Evolutionary conservation across 1,140 invertebrate species (phyloP).

Genomic region (Apis laboriosa): DNA sequence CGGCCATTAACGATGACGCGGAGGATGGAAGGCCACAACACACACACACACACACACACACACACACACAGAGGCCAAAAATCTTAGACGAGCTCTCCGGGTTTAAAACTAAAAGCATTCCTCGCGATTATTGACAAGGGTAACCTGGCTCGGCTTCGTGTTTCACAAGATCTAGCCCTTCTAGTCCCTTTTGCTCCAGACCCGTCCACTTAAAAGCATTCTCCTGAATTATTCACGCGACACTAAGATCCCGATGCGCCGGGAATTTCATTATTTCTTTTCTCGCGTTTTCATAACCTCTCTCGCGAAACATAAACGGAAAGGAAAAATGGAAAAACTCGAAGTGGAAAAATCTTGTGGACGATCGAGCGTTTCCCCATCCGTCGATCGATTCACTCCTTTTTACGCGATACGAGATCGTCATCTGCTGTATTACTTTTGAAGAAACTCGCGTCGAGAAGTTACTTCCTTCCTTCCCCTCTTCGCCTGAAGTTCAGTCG

Average conservation of each 20-base stretch:
- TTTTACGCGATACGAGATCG: too few relatives aligned
- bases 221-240: constrained; percentile 61
- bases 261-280: constrained; percentile 51
- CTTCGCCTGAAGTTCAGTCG: too few relatives aligned
- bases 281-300: constrained; percentile 13
- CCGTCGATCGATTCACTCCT: too few relatives aligned
- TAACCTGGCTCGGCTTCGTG: constrained; percentile 50
- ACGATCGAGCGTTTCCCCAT: too few relatives aligned
- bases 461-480: not conserved
- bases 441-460: not conserved
- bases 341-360: too few relatives aligned
- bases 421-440: too few relatives aligned
- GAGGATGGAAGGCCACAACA: not conserved
- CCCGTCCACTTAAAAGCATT: constrained; percentile 60
- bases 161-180: constrained; percentile 37
- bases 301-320: not conserved
- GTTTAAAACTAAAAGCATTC: constrained; percentile 69
- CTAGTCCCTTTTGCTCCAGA: constrained; percentile 1
- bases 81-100: constrained; percentile 23
- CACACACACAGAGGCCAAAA: constrained; percentile 16
- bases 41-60: not conserved
- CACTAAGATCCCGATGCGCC: constrained; percentile 49
- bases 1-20: constrained; percentile 58
- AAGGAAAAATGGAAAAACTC: not conserved
- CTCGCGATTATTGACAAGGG: constrained; percentile 66